Conservation (phyloP, 1,140 invertebrate genomes). For the Bombus waltoni region DNA sequence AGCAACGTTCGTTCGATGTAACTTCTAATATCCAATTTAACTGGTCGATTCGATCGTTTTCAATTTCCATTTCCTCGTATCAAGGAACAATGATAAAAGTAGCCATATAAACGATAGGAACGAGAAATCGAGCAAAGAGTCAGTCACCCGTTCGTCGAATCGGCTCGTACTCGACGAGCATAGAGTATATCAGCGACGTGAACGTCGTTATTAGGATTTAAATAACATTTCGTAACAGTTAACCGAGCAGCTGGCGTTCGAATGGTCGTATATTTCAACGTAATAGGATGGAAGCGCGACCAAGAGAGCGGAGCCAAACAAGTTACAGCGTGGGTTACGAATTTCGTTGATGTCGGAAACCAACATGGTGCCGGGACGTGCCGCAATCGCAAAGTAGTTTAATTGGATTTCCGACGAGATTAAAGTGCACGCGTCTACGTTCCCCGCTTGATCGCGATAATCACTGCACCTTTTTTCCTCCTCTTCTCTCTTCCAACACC, state of each 20-base stretch:
- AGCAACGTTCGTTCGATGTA: too few species aligned
- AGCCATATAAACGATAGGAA: conserved; percentile 30
- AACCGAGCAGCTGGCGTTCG: conserved; percentile 61
- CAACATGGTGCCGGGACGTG: conserved; percentile 63
- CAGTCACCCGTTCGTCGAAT: neutral
- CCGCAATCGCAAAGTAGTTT: conserved; percentile 75
- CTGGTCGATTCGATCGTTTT: neutral
- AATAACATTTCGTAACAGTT: conserved; percentile 64
- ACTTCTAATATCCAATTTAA: neutral
- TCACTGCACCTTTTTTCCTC: conserved; percentile 59
- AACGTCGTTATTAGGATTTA: conserved; percentile 65
- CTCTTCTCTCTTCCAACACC: neutral
- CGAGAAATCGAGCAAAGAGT: neutral
- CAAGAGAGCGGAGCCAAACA: conserved; percentile 62
- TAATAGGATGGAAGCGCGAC: conserved; percentile 64
- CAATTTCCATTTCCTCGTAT: neutral
- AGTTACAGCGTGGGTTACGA: conserved; percentile 66
- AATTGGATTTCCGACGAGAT: conserved; percentile 78
- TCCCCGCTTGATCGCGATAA: conserved; percentile 68
- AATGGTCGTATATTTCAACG: conserved; percentile 62
- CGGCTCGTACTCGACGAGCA: too few species aligned
- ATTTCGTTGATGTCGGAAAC: conserved; percentile 68
- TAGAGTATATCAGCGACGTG: conserved; percentile 46
- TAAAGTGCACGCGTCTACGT: conserved; percentile 71
- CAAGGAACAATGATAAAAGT: conserved; percentile 1